A percentile compares a stretch with the other conserved stretches of the same genome.
phyloP scores from a whole-genome alignment of 2,113 vertebrate species.

The Phycodurus eques region DNA sequence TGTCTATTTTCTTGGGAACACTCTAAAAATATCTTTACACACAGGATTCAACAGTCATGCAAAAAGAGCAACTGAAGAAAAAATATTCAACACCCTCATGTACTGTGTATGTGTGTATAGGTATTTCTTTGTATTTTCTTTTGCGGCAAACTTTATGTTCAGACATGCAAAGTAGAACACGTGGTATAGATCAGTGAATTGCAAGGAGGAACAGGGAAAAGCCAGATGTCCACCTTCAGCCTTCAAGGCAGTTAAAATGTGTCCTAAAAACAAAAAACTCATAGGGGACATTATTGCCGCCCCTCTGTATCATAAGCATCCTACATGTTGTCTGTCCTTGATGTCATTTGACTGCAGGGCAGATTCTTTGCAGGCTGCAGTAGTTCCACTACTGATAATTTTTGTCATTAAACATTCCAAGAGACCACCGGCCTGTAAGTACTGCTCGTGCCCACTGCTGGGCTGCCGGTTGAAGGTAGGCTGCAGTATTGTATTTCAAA shows the following conservation, averaged over 20 bases:
- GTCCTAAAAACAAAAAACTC: conserved; percentile 58
- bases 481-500: conserved; percentile 3
- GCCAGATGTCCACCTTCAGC: conserved; percentile 60
- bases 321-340: conserved; percentile 54
- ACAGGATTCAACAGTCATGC: too few relatives aligned
- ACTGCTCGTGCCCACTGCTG: conserved; percentile 13
- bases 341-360: conserved; percentile 52
- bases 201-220: conserved; percentile 55
- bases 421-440: conserved; percentile 21
- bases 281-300: conserved; percentile 57
- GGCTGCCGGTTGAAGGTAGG: neutral
- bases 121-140: too few relatives aligned
- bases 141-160: conserved; percentile 30
- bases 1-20: too few relatives aligned
- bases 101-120: too few relatives aligned
- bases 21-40: too few relatives aligned
- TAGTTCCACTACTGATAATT: conserved; percentile 27
- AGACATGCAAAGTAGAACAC: conserved; percentile 58
- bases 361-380: conserved; percentile 36
- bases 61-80: too few relatives aligned
- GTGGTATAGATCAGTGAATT: conserved; percentile 71
- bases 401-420: conserved; percentile 28
- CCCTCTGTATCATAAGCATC: conserved; percentile 10
- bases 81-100: too few relatives aligned
- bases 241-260: conserved; percentile 63